Evolutionary conservation across 92 coral and sea anemone species (phyloP).

Genomic region (Actinernus sp.): DNA sequence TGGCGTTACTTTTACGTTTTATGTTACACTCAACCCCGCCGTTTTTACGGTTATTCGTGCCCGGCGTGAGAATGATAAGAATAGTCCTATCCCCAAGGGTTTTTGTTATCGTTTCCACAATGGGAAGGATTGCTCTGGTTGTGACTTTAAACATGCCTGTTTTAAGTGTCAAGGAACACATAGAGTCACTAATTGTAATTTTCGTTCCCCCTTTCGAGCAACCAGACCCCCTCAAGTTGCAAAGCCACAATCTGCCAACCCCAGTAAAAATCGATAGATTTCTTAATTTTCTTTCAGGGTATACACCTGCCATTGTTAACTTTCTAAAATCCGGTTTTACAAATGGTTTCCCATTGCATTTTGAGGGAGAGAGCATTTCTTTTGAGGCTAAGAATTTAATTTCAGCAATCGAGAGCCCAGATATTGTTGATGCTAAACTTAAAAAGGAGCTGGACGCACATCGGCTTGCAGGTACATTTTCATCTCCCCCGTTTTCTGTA

Average conservation of each 20-base stretch:
- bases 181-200: slow-evolving; percentile 26
- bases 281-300: slow-evolving; percentile 6
- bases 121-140: slow-evolving; percentile 25
- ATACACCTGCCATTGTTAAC: slow-evolving; percentile 14
- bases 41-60: no score
- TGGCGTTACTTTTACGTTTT: no score
- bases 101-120: slow-evolving; percentile 26
- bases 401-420: slow-evolving; percentile 23
- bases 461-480: slow-evolving; percentile 42
- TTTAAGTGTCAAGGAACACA: slow-evolving; percentile 41
- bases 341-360: slow-evolving; percentile 53
- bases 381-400: slow-evolving; percentile 16
- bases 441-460: slow-evolving; percentile 29
- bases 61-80: no score
- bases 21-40: no score
- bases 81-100: slow-evolving; percentile 28
- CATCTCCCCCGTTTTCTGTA: slow-evolving; percentile 30
- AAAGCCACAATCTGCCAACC: slow-evolving; percentile 38
- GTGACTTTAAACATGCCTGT: slow-evolving; percentile 34
- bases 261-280: slow-evolving; percentile 27
- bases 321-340: slow-evolving; percentile 38
- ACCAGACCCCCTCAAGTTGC: background rate
- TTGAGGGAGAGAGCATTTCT: slow-evolving; percentile 18
- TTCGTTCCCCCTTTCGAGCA: slow-evolving; percentile 27
- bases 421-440: slow-evolving; percentile 19